phyloP scores from a whole-genome alignment of 2,113 vertebrate species.

The Myrmecobius fasciatus region DNA sequence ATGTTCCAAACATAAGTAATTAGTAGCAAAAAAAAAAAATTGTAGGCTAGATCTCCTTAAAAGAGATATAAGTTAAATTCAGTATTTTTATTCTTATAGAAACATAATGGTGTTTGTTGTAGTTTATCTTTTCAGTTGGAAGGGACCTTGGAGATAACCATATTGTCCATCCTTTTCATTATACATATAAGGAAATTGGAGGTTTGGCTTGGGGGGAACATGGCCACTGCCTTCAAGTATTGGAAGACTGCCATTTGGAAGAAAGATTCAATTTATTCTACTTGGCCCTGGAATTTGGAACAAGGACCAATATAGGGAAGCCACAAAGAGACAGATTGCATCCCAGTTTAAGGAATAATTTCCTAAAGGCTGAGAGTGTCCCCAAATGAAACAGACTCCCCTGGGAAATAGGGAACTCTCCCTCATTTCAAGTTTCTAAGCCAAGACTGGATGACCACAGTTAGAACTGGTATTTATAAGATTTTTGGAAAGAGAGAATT shows the following conservation, averaged over 20 bases:
- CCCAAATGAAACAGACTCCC: background rate
- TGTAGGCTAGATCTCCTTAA: background rate
- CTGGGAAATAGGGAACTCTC: background rate
- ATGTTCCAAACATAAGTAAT: background rate
- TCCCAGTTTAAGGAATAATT: background rate
- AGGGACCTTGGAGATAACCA: background rate
- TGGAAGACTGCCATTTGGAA: background rate
- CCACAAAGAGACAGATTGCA: background rate
- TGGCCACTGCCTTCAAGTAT: background rate
- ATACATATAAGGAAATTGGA: background rate
- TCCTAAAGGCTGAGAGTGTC: background rate
- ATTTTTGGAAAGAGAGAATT: background rate
- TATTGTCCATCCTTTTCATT: background rate
- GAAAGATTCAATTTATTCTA: background rate
- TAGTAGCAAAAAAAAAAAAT: too few relatives aligned
- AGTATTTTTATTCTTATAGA: background rate
- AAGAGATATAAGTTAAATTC: background rate
- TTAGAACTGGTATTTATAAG: background rate
- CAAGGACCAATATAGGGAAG: background rate
- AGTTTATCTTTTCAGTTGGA: background rate
- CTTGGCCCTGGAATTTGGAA: background rate
- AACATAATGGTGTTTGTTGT: too few relatives aligned
- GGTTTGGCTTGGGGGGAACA: background rate
- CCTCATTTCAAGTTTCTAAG: too few relatives aligned
- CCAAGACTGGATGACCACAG: background rate